Conservation (phyloP, 2,797 vertebrate genomes). For the Argyrosomus regius region DNA sequence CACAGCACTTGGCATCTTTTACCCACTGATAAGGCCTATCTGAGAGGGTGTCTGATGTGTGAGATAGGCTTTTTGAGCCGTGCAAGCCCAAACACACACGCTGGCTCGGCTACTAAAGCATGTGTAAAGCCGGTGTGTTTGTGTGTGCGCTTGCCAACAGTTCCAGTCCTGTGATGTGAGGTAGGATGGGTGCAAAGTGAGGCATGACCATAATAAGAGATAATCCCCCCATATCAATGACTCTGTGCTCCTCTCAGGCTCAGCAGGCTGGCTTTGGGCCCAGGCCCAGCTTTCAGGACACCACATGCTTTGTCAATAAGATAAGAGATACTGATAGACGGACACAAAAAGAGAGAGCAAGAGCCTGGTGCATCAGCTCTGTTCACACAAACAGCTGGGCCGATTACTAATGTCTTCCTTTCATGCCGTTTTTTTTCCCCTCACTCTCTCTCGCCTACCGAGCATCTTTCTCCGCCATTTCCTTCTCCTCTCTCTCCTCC, state of each 20-base stretch:
- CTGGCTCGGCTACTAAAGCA: constrained; percentile 25
- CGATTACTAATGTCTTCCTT: constrained; percentile 72
- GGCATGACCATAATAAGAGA: constrained; percentile 77
- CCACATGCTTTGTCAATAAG: constrained; percentile 72
- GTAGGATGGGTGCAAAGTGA: constrained; percentile 58
- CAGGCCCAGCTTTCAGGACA: constrained; percentile 56
- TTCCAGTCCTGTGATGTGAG: constrained; percentile 44
- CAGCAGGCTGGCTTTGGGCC: constrained; percentile 59
- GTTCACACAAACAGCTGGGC: constrained; percentile 70
- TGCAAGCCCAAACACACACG: constrained; percentile 28
- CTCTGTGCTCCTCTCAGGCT: constrained; percentile 63
- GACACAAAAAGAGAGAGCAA: constrained; percentile 58
- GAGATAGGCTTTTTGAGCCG: constrained; percentile 53
- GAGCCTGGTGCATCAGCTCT: constrained; percentile 48
- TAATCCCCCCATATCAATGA: constrained; percentile 79
- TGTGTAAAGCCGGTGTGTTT: constrained; percentile 29
- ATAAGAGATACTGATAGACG: constrained; percentile 79
- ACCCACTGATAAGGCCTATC: constrained; percentile 56
- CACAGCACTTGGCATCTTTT: constrained; percentile 41
- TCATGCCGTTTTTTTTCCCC: constrained; percentile 47
- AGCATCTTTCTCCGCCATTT: constrained; percentile 41
- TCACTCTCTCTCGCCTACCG: constrained; percentile 22
- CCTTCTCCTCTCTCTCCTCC: constrained; percentile 35
- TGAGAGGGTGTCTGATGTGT: constrained; percentile 49
- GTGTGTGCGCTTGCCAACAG: constrained; percentile 24